Evolutionary conservation across 2,888 invertebrate genomes (phyloP).

Genomic region (Sesia apiformis): DNA sequence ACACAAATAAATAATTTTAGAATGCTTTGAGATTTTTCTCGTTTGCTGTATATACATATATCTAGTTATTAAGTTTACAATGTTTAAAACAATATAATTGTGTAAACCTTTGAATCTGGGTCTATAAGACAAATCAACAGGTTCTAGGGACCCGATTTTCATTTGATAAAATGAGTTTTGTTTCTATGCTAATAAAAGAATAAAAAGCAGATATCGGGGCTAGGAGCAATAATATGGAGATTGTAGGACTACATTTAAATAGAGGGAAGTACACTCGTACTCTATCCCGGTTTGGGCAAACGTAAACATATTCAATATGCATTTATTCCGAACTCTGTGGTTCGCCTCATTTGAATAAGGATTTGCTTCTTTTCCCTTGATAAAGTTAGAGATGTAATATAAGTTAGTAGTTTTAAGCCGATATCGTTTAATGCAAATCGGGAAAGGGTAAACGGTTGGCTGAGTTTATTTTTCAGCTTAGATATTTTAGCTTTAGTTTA

Average conservation of each 20-base stretch:
- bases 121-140: too few species aligned
- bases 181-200: too few species aligned
- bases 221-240: constrained; percentile 59
- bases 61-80: too few species aligned
- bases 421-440: neutral
- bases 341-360: constrained; percentile 59
- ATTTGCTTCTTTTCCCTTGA: constrained; percentile 1
- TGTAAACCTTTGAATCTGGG: too few species aligned
- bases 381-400: neutral
- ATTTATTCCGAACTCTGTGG: constrained; percentile 61
- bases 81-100: too few species aligned
- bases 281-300: constrained; percentile 49
- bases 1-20: too few species aligned
- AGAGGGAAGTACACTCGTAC: constrained; percentile 42
- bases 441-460: neutral
- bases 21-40: too few species aligned
- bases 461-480: neutral
- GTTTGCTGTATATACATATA: too few species aligned
- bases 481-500: neutral
- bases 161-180: too few species aligned
- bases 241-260: constrained; percentile 55
- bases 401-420: neutral
- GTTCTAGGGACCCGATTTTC: too few species aligned
- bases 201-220: constrained; percentile 24
- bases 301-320: constrained; percentile 71